Evolutionary conservation across 1,140 invertebrate genomes (phyloP).

Genomic region (Charaxes varanes): DNA sequence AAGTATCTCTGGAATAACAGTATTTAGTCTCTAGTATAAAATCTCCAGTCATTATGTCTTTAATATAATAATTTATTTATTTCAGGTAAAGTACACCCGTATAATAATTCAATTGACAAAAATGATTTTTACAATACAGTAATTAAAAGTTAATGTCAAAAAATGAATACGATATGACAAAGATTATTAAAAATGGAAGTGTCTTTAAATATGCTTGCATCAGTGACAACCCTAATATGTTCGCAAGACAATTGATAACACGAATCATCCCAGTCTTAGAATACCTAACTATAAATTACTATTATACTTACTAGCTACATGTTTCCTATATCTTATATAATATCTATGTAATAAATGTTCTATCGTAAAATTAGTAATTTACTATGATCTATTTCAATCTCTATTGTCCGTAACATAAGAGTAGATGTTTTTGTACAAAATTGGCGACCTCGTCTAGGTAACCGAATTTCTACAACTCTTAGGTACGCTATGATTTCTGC

Average conservation of each 20-base stretch:
- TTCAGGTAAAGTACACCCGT: too few relatives aligned
- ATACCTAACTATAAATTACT: conserved; percentile 43
- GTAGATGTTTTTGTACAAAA: conserved; percentile 66
- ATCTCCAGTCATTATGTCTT: too few relatives aligned
- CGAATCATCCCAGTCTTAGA: conserved; percentile 51
- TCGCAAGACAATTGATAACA: conserved; percentile 28
- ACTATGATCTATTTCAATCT: conserved; percentile 60
- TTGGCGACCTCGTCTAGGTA: conserved; percentile 68
- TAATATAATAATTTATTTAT: too few relatives aligned
- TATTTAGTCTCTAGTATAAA: too few relatives aligned
- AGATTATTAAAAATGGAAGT: too few relatives aligned
- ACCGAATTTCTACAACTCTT: conserved; percentile 65
- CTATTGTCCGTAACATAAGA: conserved; percentile 46
- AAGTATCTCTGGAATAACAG: too few relatives aligned
- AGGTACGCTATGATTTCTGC: conserved; percentile 8
- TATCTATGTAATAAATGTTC: conserved; percentile 71
- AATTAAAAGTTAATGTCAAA: too few relatives aligned
- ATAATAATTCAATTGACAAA: too few relatives aligned
- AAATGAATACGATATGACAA: too few relatives aligned
- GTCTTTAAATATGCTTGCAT: too few relatives aligned
- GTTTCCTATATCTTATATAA: conserved; percentile 59
- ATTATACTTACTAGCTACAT: conserved; percentile 45
- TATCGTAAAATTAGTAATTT: conserved; percentile 67
- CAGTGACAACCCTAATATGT: too few relatives aligned
- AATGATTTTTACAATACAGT: too few relatives aligned